phyloP scores from a whole-genome alignment of 2,113 vertebrate species.

The Mus pahari region DNA sequence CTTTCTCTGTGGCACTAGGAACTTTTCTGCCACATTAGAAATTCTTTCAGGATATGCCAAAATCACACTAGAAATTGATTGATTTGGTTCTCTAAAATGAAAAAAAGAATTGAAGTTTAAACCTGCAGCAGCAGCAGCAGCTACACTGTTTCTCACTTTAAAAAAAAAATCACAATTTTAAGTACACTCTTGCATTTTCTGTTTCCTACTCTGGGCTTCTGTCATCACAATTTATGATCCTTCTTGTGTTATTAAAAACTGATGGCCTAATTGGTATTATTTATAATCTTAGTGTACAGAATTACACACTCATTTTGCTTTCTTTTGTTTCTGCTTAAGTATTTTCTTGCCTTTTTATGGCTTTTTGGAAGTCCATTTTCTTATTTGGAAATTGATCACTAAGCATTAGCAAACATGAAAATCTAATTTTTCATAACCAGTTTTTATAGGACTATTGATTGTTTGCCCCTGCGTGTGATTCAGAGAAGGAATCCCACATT shows the following conservation, averaged over 20 bases:
- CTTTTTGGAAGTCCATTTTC: conserved; percentile 57
- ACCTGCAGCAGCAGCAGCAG: neutral
- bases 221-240: neutral
- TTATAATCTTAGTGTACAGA: conserved; percentile 53
- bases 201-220: conserved; percentile 20
- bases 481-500: neutral
- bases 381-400: conserved; percentile 56
- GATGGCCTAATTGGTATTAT: conserved; percentile 14
- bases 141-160: neutral
- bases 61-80: conserved; percentile 34
- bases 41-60: conserved; percentile 8
- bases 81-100: neutral
- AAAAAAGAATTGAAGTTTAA: conserved; percentile 40
- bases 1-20: neutral
- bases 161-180: conserved; percentile 1
- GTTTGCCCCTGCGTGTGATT: neutral
- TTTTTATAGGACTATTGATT: conserved; percentile 43
- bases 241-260: neutral
- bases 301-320: conserved; percentile 41
- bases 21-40: conserved; percentile 5
- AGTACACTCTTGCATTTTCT: neutral
- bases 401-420: conserved; percentile 53
- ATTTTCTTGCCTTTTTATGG: conserved; percentile 27
- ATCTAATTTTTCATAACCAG: conserved; percentile 45
- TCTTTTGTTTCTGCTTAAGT: conserved; percentile 9